Base-by-base conservation (phyloP, 2,113 vertebrate species). In the Ivindomyrus marchei region DNA sequence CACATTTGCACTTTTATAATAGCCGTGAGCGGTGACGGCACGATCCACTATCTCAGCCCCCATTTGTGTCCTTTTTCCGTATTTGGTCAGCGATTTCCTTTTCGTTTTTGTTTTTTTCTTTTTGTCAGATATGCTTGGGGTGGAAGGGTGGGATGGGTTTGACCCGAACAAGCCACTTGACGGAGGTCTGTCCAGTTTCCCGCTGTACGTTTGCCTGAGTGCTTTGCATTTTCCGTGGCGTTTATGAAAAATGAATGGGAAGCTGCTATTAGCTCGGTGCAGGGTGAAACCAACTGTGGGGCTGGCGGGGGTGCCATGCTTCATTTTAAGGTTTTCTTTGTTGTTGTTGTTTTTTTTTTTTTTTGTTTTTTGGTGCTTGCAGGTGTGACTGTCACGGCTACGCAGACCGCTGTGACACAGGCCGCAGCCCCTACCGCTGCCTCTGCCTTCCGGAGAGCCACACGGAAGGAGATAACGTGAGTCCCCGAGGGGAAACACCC, bases 361-460 rank as follows among this genome's bases (percentile, higher is more conserved):
- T n/a, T 46, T 52, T 24, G 89, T 70, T 49, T 42, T 47, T 45
- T n/a, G 90, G 13, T 94, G 87, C 87, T 91, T 92, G 85, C 93
- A 99, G 98, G 91, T 98, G 98, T 91, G 96, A 97, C 92, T 99
- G 98, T 94, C 93, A 97, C 0, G 97, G 98, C 88, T 97, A 98
- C 17, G 97, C 98, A 10, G 93, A 96, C 91, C 90, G 90, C 36
- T 99, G 98, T 24, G 95, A 99, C 52, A 95, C 94, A 31, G 91
- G 87, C 52, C 66, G 93, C 89, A 94, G 91, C 5, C 97, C 96
- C 0, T 99, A 98, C 90, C 94, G 91, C 84, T 99, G 98, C 31
- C 83, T 96, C 49, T 99, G 97, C 45, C 56, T 97, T 49, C 93
- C 92, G 83, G 96, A 97, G 90, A 98, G 97, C 92, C 96, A 97